phyloP scores from a whole-genome alignment of 2,113 vertebrate species.

The Uropsilus gracilis region DNA sequence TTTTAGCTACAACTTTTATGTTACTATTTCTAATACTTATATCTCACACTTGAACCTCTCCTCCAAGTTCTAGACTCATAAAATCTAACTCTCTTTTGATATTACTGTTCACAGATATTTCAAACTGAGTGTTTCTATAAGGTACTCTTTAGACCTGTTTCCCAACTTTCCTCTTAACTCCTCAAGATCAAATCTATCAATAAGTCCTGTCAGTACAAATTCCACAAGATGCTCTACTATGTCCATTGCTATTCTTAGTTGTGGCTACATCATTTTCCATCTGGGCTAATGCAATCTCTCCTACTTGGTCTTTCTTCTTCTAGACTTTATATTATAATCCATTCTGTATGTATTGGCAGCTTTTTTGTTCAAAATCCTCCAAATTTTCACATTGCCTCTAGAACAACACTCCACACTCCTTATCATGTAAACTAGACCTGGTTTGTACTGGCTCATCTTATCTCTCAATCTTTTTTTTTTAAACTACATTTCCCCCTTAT shows the following conservation, averaged over 20 bases:
- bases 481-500: background rate
- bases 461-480: background rate
- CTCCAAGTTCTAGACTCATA: constrained; percentile 17
- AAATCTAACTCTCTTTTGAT: background rate
- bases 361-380: background rate
- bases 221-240: background rate
- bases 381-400: background rate
- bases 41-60: background rate
- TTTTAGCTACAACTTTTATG: background rate
- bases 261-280: background rate
- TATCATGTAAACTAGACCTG: background rate
- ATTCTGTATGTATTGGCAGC: background rate
- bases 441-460: background rate
- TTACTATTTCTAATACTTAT: background rate
- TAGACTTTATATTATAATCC: background rate
- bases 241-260: background rate
- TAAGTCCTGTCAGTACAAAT: background rate
- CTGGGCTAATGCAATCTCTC: background rate
- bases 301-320: background rate
- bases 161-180: background rate
- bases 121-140: background rate
- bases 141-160: background rate
- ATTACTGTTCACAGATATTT: background rate
- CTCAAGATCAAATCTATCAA: background rate
- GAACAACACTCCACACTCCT: background rate